Base-by-base conservation (phyloP, 2,113 vertebrate genomes). In the Carassius auratus region DNA sequence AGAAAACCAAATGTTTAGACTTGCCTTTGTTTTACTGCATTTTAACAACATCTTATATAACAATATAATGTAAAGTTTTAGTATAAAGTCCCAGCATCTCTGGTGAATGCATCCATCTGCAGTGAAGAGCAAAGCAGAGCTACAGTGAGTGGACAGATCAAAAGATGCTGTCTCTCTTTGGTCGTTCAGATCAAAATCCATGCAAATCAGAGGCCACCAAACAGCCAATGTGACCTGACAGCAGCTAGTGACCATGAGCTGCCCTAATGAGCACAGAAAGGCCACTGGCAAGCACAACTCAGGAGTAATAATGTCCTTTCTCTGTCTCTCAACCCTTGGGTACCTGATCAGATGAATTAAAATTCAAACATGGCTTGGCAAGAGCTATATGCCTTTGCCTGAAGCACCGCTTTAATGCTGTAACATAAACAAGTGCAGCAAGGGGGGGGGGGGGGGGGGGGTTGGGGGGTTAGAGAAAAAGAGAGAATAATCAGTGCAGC, bases 281-380 rank as follows among this genome's bases (percentile, higher is more conserved):
- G 23, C 36, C 59, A 64, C 61, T 26, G 59, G 77, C 59, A 80
- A 80, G 64, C 77, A 80, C 8, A 30, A 45, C 33, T 64, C 36
- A 64, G 30, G 38, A 30, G 38, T 80, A 64, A 80, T 80, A 80
- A 64, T 80, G 78, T 64, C 71, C 42, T 62, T 21, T 64, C 77
- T 48, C 14, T 64, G 21, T 23, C 14, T 64, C 38, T 42, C 59
- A 80, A 19, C 59, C 59, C 78, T 30, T 42, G 38, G 78, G 36
- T 48, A 88, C 89, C 86, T 90, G 88, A 89, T 88, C 80, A 86
- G 89, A 91, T 80, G n/a, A 84, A 83, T 59, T 81, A 59, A 48
- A 81, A 64, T 86, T 83, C 80, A 88, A 87, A 85, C 85, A 84
- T 48, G n/a, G 79, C 81, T 79, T 89, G 83, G 90, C 89, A 88